Percentiles rank a stretch among this genome's conserved stretches.
Conservation (phyloP, 2,113 vertebrate species). For the Amia ocellicauda region DNA sequence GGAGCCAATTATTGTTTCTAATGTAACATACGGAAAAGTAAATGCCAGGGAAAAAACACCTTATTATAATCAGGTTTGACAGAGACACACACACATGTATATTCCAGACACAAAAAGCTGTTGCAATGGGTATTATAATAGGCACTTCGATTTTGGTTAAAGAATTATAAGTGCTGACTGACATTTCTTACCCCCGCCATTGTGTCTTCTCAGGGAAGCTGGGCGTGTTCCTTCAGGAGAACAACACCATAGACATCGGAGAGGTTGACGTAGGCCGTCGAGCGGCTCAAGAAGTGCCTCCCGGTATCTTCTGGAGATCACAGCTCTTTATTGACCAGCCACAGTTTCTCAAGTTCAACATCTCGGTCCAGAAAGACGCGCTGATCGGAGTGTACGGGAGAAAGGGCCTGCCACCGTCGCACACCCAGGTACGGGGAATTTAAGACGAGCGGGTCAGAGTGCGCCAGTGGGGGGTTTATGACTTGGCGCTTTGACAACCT, state of each 20-base stretch:
- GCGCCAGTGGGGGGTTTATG: neutral
- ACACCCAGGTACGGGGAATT: conserved; percentile 87
- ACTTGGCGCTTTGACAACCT: neutral
- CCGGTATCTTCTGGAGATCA: conserved; percentile 94
- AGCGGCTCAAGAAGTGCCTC: conserved; percentile 81
- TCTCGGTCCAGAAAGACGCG: conserved; percentile 97
- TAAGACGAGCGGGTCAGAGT: no score
- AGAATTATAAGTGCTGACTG: no score
- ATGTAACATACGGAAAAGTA: no score
- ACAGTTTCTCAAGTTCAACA: conserved; percentile 97
- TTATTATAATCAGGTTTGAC: no score
- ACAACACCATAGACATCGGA: conserved; percentile 90
- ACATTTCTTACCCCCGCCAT: no score
- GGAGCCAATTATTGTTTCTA: no score
- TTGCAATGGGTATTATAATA: no score
- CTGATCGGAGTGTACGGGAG: conserved; percentile 94
- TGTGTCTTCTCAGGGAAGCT: conserved; percentile 69
- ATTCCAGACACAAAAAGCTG: no score
- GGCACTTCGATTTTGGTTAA: no score
- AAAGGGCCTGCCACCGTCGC: conserved; percentile 91
- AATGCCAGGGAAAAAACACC: no score
- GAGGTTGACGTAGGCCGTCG: conserved; percentile 88
- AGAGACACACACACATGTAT: no score
- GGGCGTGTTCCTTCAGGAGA: conserved; percentile 79
- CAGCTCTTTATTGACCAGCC: conserved; percentile 87